Base-by-base conservation (phyloP, 2,888 invertebrate genomes). In the Dynastes hyllus region DNA sequence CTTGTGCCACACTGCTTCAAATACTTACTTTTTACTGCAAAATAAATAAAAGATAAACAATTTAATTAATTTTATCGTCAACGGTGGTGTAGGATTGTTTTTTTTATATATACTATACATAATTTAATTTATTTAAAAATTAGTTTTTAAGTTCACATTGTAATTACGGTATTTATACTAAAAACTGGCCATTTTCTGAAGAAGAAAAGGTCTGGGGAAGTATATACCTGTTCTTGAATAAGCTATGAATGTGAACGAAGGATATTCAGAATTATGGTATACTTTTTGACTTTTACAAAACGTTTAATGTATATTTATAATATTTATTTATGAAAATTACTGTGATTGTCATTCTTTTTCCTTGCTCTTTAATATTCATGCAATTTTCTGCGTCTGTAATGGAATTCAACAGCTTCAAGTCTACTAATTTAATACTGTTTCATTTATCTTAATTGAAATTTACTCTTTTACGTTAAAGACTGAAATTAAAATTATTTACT, bases 1-100 rank as follows among this genome's bases (percentile, higher is more conserved):
- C 78, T 81, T 81, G 80, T 79, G 81, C 82, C 63, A 81, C 80
- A 75, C 73, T 75, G 80, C 81, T 81, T 80, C 79, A 81, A 73
- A 61, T 81, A 81, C 80, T 79, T 80, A 73, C 73, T 45, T 66
- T 58, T 77, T 70, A 73, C 63, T 55, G 45, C 45, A 77, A 77
- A 65, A 70, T 29, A 73, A 22, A 58, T 45, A 58, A 58, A 22
- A n/a, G 13, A 58, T 40, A 58, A 58, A 40, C 16, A 58, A 11
- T 58, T 16, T 8, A 13, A 50, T 69, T 69, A 67, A 67, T 69
- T 51, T 69, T 69, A 3, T 51, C 50, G 13, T 51, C 63, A 22
- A 69, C 13, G 22, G 32, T 65, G 79, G 79, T 79, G 79, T 79
- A 76, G 79, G 79, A 79, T 45, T 58, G 55, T 77, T 51, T 70